phyloP scores from a whole-genome alignment of 2,113 vertebrate genomes.

The Rissa tridactyla region DNA sequence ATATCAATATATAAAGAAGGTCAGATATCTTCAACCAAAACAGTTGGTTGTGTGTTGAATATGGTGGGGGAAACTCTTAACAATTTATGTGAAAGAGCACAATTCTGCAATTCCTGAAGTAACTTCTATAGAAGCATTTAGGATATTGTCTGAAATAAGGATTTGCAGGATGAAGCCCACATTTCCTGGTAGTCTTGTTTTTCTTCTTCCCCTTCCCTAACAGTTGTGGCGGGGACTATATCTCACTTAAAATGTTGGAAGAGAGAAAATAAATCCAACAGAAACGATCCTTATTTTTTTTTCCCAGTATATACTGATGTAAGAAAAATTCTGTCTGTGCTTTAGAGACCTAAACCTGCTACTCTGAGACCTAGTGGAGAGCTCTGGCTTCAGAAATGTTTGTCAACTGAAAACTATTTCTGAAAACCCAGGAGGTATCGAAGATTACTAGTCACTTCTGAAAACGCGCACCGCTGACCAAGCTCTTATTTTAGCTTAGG shows the following conservation, averaged over 20 bases:
- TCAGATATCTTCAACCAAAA: not conserved
- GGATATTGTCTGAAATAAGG: not conserved
- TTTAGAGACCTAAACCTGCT: not conserved
- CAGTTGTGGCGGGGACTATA: not conserved
- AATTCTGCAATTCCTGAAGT: not conserved
- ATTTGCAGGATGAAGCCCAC: not conserved
- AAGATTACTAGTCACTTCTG: not conserved
- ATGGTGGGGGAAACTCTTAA: not conserved
- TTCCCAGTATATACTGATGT: not conserved
- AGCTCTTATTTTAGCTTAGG: conserved; percentile 44
- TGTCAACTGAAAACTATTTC: not conserved
- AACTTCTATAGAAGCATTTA: not conserved
- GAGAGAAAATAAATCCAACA: not conserved
- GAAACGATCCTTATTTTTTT: not conserved
- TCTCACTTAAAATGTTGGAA: not conserved
- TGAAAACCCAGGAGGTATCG: not conserved
- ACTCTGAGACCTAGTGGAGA: not conserved
- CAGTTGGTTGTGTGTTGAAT: not conserved
- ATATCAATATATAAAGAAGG: not conserved
- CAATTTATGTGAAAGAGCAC: not conserved
- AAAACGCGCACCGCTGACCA: not conserved
- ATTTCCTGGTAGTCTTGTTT: not conserved
- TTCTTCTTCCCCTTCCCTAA: not conserved
- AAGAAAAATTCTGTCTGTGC: not conserved
- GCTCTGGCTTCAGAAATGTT: not conserved